phyloP scores from a whole-genome alignment of 92 coral and sea anemone genomes.

The Micromussa lordhowensis region DNA sequence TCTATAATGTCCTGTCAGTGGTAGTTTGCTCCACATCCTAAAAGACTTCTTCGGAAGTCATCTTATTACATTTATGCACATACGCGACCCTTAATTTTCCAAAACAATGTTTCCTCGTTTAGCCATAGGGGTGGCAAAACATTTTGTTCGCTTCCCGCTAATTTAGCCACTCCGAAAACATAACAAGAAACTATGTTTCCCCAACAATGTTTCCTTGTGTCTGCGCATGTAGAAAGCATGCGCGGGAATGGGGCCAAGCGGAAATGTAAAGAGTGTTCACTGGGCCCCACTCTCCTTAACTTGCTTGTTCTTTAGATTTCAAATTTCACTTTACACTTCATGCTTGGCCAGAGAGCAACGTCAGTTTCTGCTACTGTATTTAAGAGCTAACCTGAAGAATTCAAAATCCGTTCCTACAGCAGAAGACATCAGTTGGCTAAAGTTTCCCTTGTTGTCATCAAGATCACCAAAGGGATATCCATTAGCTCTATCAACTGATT shows the following conservation, averaged over 20 bases:
- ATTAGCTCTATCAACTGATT: conserved; percentile 88
- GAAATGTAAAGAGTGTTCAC: not conserved
- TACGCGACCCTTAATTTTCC: too few species aligned
- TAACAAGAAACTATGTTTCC: too few species aligned
- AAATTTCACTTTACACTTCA: not conserved
- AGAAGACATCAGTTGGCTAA: conserved; percentile 85
- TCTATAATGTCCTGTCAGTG: too few species aligned
- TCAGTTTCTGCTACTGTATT: not conserved
- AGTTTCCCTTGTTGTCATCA: conserved; percentile 79
- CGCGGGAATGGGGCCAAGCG: not conserved
- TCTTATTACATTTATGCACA: too few species aligned
- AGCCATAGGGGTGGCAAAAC: too few species aligned
- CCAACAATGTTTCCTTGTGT: too few species aligned
- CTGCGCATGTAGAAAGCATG: not conserved
- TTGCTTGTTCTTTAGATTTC: not conserved
- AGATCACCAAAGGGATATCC: conserved; percentile 93
- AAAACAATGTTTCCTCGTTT: too few species aligned
- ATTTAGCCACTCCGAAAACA: too few species aligned
- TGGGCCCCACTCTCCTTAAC: not conserved
- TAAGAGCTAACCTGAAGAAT: conserved; percentile 87
- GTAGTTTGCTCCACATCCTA: too few species aligned
- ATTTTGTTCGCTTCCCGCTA: too few species aligned
- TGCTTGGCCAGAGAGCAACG: not conserved
- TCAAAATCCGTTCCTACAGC: conserved; percentile 98
- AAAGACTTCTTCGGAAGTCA: too few species aligned